Percentiles rank a stretch among this genome's conserved stretches.
Evolutionary conservation across 1,140 invertebrate species (phyloP).

Genomic region (Eumeta japonica): DNA sequence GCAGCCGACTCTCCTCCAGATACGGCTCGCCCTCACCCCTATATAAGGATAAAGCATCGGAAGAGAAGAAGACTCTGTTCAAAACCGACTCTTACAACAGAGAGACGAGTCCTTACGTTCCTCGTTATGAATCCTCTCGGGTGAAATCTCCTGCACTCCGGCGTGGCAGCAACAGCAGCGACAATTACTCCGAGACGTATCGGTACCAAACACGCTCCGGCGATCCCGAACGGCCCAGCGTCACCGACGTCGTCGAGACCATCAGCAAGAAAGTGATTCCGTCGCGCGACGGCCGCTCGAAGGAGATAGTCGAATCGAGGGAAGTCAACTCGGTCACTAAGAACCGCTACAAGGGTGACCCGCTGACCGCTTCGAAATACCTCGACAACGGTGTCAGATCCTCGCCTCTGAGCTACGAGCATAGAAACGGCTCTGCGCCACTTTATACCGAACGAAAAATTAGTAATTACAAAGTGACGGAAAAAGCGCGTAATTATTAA

Average conservation of each 20-base stretch:
- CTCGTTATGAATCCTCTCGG: conserved; percentile 40
- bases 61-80: conserved; percentile 45
- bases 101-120: conserved; percentile 49
- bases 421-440: conserved; percentile 35
- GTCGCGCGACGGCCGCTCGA: conserved; percentile 59
- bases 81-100: conserved; percentile 52
- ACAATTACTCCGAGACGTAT: conserved; percentile 70
- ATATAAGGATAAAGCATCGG: conserved; percentile 43
- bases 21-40: conserved; percentile 48
- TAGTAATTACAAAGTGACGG: conserved; percentile 51
- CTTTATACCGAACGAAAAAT: conserved; percentile 42
- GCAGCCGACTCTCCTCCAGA: conserved; percentile 42
- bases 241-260: conserved; percentile 68
- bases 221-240: conserved; percentile 62
- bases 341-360: conserved; percentile 59
- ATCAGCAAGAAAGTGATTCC: conserved; percentile 67
- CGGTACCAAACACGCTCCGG: conserved; percentile 65
- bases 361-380: conserved; percentile 44
- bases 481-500: conserved; percentile 54
- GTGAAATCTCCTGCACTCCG: conserved; percentile 48
- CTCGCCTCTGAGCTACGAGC: conserved; percentile 38
- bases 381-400: conserved; percentile 50
- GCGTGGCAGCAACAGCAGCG: conserved; percentile 63
- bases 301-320: conserved; percentile 67
- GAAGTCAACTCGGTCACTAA: conserved; percentile 69